Evolutionary conservation across 2,888 invertebrate species (phyloP).

Genomic region (Plagiodera versicolora): DNA sequence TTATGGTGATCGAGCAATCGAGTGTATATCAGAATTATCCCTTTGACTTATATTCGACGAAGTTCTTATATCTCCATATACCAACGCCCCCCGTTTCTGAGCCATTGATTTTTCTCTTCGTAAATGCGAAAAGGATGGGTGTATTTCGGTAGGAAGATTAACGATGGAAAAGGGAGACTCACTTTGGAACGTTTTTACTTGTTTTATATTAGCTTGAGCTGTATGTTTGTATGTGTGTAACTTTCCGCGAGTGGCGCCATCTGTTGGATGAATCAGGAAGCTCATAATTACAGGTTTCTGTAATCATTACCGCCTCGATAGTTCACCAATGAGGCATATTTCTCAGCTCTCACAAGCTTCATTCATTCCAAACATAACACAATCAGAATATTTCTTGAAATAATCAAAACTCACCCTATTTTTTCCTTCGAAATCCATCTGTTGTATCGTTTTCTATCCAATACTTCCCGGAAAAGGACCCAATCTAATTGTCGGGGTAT

Average conservation of each 20-base stretch:
- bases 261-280: too few species aligned
- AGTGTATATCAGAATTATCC: conserved; percentile 13
- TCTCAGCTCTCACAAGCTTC: too few species aligned
- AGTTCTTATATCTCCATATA: conserved; percentile 15
- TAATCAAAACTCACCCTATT: background rate
- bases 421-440: conserved; percentile 18
- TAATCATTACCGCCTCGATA: too few species aligned
- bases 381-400: too few species aligned
- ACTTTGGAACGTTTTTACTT: too few species aligned
- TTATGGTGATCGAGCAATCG: conserved; percentile 17
- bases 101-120: conserved; percentile 10
- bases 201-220: too few species aligned
- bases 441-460: conserved; percentile 33
- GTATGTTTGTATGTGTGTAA: too few species aligned
- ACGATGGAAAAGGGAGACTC: too few species aligned
- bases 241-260: too few species aligned
- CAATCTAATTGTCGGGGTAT: conserved; percentile 45
- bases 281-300: too few species aligned
- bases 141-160: background rate
- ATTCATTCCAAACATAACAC: too few species aligned
- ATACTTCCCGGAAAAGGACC: conserved; percentile 40
- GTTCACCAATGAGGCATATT: too few species aligned
- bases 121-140: conserved; percentile 7
- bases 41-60: conserved; percentile 8
- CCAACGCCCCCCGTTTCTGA: conserved; percentile 5